These are phyloP conservation scores for Saxidomus purpurata DNA, from an alignment of 1,140 invertebrate genomes.

Conservation along the genomic window DNA sequence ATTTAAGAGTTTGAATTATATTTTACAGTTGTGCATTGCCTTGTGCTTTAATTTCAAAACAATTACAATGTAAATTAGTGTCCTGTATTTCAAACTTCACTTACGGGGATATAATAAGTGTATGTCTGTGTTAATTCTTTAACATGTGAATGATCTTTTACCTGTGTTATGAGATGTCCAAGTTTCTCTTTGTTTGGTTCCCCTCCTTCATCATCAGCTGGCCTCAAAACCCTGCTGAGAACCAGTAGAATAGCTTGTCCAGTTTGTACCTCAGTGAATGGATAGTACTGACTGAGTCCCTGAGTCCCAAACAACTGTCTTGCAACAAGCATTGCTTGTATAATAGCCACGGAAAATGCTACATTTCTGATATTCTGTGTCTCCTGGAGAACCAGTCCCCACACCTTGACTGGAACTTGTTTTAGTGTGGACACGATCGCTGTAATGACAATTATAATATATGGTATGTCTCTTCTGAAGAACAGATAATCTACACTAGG, in stretches of 20 bases:
- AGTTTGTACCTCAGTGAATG: constrained; percentile 79
- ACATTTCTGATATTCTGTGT: constrained; percentile 71
- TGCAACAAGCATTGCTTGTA: constrained; percentile 79
- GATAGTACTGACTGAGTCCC: constrained; percentile 83
- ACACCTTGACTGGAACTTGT: constrained; percentile 70
- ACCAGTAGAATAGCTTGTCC: constrained; percentile 77
- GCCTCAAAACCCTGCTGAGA: constrained; percentile 69
- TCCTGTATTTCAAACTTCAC: no score
- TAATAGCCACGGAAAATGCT: constrained; percentile 78
- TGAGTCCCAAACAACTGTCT: constrained; percentile 82
- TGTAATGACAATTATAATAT: constrained; percentile 72
- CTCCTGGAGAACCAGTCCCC: constrained; percentile 73
- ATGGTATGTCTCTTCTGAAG: no score
- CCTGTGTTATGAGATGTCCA: constrained; percentile 76
- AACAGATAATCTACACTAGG: no score
- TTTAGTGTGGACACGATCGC: constrained; percentile 81
- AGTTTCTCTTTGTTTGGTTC: constrained; percentile 78
- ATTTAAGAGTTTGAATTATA: no score
- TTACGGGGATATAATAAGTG: no score
- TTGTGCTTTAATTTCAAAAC: no score
- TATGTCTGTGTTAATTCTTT: no score
- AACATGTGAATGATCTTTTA: no score
- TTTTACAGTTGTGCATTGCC: no score
- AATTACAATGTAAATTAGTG: no score
- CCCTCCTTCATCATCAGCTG: constrained; percentile 62